Evolutionary conservation across 2,888 invertebrate genomes (phyloP), one percentile per base, ranked within the genome.

Genomic region (Acronicta alni): DNA sequence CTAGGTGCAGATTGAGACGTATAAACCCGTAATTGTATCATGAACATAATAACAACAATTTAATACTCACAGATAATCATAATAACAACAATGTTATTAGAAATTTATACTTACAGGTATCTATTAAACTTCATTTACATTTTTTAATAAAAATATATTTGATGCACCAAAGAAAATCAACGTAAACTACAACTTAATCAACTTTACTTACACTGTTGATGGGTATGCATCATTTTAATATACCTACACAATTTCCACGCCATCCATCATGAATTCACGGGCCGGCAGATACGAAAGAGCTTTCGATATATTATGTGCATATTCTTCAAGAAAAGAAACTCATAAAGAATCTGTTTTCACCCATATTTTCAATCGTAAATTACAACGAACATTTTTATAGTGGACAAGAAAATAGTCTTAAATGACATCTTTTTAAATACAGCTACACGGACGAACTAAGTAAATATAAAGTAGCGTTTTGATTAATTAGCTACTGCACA

Each of bases 361-460:
- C 78, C 56, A 64, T 68, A 67, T 69, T 69, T 59, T 53, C 53
- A 55, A 74, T 61, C 57, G 75, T 80, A 79, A 77, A 79, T 77
- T 71, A 74, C 44, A 12, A 47, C 32, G 23, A 65, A 72, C 47
- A 65, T 53, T 54, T 82, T 77, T 74, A 75, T 64, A 66, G 70
- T 48, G 46, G 60, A 73, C 66, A 63, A 54, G 58, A 69, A 73
- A 77, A 77, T 72, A 68, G 54, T 61, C 60, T 63, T 63, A 12
- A 4, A 63, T 54, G 59, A 64, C 65, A 68, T 56, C 44, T 59
- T 65, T 63, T 67, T 51, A 76, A 62, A 60, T 72, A 72, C 57
- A 56, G 67, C 62, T 60, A 62, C 71, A 59, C 48, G 51, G 30
- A 44, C 57, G 46, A 59, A 59, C 60, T 53, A n/a, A n/a, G n/a